phyloP scores from a whole-genome alignment of 1,140 invertebrate genomes.

The Battus philenor region DNA sequence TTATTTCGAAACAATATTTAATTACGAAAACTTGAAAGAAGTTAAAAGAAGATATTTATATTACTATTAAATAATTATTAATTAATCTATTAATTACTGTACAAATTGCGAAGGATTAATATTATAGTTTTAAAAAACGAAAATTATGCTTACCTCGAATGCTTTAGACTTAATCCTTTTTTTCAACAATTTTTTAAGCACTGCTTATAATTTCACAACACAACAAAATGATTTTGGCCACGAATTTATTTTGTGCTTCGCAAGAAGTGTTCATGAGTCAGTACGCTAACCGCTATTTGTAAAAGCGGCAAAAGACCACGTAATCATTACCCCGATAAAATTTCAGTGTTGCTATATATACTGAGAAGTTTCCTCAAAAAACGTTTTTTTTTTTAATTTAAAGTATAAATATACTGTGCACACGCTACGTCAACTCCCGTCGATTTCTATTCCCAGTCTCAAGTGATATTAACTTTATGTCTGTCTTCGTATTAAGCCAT shows the following conservation, averaged over 20 bases:
- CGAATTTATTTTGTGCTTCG: constrained; percentile 8
- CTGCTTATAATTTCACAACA: no score
- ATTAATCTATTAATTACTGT: no score
- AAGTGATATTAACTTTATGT: constrained; percentile 29
- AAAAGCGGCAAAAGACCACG: constrained; percentile 23
- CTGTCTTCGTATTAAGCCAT: constrained; percentile 30
- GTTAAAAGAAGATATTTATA: no score
- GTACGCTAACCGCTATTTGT: constrained; percentile 25
- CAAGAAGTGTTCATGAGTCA: constrained; percentile 15
- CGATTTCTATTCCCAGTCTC: constrained; percentile 42
- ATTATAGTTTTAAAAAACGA: no score
- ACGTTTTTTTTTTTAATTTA: neutral
- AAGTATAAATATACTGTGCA: constrained; percentile 24
- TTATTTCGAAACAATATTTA: no score
- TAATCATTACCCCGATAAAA: constrained; percentile 21
- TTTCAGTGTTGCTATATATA: constrained; percentile 25
- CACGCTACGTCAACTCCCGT: constrained; percentile 37
- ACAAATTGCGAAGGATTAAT: no score
- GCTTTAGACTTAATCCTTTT: no score
- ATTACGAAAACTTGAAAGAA: no score
- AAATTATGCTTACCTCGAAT: no score
- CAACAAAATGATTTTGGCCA: neutral
- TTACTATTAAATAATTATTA: no score
- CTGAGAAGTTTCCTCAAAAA: neutral
- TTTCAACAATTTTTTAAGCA: no score